Conservation (phyloP, 37 sponge, comb jelly and placozoan species). For the Mnemiopsis leidyi region DNA sequence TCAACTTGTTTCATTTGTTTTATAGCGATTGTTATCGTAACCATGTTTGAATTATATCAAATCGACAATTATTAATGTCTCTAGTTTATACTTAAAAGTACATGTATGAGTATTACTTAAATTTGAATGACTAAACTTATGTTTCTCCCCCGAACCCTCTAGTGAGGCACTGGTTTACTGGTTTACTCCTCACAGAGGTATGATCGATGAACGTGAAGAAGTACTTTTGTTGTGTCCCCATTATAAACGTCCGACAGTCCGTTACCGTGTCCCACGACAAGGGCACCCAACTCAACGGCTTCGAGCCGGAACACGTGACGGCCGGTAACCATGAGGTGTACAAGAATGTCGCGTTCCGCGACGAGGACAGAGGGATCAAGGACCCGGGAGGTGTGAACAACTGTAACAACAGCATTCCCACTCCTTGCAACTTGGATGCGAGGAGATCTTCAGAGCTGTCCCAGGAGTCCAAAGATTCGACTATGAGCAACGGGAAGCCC, state of each 20-base stretch:
- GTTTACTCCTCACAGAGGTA: too few relatives aligned
- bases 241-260: not conserved
- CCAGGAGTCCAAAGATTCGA: not conserved
- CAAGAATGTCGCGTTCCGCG: not conserved
- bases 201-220: slow-evolving; percentile 44
- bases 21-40: too few relatives aligned
- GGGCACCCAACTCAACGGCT: not conserved
- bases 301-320: not conserved
- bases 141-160: too few relatives aligned
- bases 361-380: not conserved
- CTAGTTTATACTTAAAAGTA: too few relatives aligned
- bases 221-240: slow-evolving; percentile 38
- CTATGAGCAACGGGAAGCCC: not conserved
- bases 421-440: not conserved
- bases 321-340: slow-evolving; percentile 1
- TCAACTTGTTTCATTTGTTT: too few relatives aligned
- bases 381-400: not conserved
- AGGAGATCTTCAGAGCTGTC: not conserved
- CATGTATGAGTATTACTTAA: too few relatives aligned
- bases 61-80: too few relatives aligned
- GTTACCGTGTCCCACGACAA: slow-evolving; percentile 30
- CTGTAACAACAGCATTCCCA: not conserved
- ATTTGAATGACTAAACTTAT: too few relatives aligned
- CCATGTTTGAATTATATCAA: too few relatives aligned
- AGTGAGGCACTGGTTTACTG: too few relatives aligned